Conservation (phyloP, 2,888 invertebrate genomes). For the Lasioglossum figueresi region DNA sequence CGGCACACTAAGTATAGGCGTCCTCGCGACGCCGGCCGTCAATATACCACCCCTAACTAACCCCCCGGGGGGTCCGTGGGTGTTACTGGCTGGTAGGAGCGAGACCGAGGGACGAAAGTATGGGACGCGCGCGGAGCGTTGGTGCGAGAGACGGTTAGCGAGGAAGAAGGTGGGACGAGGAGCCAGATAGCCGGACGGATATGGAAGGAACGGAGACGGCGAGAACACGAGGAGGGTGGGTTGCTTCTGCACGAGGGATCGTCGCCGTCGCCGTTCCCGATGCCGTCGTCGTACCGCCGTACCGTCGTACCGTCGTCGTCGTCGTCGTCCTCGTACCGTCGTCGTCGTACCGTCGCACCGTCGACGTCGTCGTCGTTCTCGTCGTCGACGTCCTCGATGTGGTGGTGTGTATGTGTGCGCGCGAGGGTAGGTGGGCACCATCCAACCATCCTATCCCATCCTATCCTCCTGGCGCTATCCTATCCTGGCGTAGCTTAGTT, state of each 20-base stretch:
- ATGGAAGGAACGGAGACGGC: conserved; percentile 59
- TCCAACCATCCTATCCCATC: conserved; percentile 73
- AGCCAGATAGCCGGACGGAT: conserved; percentile 52
- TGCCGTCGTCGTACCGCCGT: conserved; percentile 33
- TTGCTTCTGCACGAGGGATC: conserved; percentile 70
- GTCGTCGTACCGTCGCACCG: conserved; percentile 43
- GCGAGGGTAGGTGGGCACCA: conserved; percentile 71
- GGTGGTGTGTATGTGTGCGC: conserved; percentile 58
- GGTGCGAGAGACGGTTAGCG: conserved; percentile 47
- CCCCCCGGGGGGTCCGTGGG: conserved; percentile 77
- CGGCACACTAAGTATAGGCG: conserved; percentile 84
- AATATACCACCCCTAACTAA: conserved; percentile 84
- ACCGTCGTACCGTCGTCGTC: conserved; percentile 40
- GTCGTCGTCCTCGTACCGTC: conserved; percentile 40
- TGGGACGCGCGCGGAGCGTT: conserved; percentile 49
- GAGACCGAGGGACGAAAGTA: conserved; percentile 64
- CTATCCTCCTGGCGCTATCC: conserved; percentile 74
- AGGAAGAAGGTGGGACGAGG: conserved; percentile 57
- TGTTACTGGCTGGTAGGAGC: conserved; percentile 68
- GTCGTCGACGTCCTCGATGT: conserved; percentile 51
- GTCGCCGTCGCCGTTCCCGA: conserved; percentile 60
- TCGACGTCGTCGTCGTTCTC: conserved; percentile 44
- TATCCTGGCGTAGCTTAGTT: conserved; percentile 80
- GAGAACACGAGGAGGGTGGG: conserved; percentile 59
- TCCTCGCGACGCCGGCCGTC: conserved; percentile 84